Percentiles rank a stretch among this genome's conserved stretches.
Conservation (phyloP, 2,797 vertebrate genomes). For the Toxotes lorentzi region DNA sequence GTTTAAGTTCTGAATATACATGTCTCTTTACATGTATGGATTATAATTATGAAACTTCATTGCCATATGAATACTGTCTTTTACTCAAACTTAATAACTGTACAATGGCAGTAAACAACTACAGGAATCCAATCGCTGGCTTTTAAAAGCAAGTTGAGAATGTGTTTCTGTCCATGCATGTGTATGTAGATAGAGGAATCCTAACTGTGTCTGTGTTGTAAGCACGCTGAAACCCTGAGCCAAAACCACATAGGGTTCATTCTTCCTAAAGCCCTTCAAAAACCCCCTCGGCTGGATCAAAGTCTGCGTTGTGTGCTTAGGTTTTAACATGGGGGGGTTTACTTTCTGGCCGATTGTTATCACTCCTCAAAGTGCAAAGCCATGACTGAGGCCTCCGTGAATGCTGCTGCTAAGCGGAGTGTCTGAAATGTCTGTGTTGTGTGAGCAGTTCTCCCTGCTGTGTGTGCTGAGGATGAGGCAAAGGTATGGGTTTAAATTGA, state of each 20-base stretch:
- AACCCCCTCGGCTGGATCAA: constrained; percentile 64
- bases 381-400: constrained; percentile 60
- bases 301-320: constrained; percentile 66
- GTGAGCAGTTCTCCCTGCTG: constrained; percentile 21
- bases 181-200: constrained; percentile 21
- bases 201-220: constrained; percentile 44
- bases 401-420: constrained; percentile 48
- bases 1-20: not conserved
- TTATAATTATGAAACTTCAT: not conserved
- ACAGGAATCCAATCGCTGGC: not conserved
- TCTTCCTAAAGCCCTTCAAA: constrained; percentile 59
- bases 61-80: not conserved
- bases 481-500: constrained; percentile 36
- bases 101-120: not conserved
- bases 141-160: constrained; percentile 2
- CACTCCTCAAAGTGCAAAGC: constrained; percentile 66
- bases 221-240: constrained; percentile 41
- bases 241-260: constrained; percentile 57
- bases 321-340: constrained; percentile 58
- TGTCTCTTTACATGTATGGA: not conserved
- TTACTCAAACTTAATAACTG: not conserved
- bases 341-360: constrained; percentile 64
- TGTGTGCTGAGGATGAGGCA: constrained; percentile 41
- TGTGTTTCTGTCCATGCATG: constrained; percentile 32
- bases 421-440: constrained; percentile 40